A percentile compares a stretch with the other conserved stretches of the same genome.
These are phyloP conservation scores for Mugil cephalus DNA, from an alignment of 2,113 vertebrate genomes.

Conservation along the genomic window DNA sequence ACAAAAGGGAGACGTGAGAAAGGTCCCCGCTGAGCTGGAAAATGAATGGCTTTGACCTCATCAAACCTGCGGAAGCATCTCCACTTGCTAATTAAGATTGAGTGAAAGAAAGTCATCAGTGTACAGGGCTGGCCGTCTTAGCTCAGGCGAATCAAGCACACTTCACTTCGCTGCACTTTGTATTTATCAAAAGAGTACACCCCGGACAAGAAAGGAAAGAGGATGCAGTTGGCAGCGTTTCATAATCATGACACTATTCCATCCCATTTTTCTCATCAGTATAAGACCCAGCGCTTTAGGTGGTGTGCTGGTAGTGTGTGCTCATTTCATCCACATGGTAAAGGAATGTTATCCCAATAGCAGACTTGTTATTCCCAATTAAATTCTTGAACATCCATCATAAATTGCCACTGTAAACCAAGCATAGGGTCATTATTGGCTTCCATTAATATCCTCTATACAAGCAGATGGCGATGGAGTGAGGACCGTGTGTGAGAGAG, in stretches of 20 bases:
- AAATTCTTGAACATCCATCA: slow-evolving; percentile 81
- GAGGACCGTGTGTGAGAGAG: slow-evolving; percentile 14
- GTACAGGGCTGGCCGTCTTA: slow-evolving; percentile 59
- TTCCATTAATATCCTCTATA: slow-evolving; percentile 78
- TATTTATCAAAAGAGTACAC: slow-evolving; percentile 50
- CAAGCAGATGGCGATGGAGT: slow-evolving; percentile 68
- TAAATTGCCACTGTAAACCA: slow-evolving; percentile 74
- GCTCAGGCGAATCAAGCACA: slow-evolving; percentile 74
- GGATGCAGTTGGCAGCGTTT: slow-evolving; percentile 27
- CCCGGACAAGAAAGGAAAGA: slow-evolving; percentile 36
- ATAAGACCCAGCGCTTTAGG: neutral
- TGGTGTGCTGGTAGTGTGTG: slow-evolving; percentile 18
- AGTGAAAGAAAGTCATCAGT: slow-evolving; percentile 73
- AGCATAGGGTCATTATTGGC: slow-evolving; percentile 73
- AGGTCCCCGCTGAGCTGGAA: slow-evolving; percentile 76
- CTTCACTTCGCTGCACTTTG: slow-evolving; percentile 65
- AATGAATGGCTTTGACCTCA: slow-evolving; percentile 84
- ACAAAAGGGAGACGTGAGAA: slow-evolving; percentile 69
- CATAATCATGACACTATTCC: slow-evolving; percentile 9
- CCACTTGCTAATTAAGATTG: slow-evolving; percentile 83
- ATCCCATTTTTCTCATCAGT: slow-evolving; percentile 13
- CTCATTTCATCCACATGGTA: slow-evolving; percentile 63
- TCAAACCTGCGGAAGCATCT: slow-evolving; percentile 80
- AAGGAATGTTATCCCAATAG: slow-evolving; percentile 75
- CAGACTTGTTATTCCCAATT: slow-evolving; percentile 82